These are phyloP conservation scores for Propithecus coquereli DNA, from an alignment of 2,113 vertebrate species.

Conservation along the genomic window DNA sequence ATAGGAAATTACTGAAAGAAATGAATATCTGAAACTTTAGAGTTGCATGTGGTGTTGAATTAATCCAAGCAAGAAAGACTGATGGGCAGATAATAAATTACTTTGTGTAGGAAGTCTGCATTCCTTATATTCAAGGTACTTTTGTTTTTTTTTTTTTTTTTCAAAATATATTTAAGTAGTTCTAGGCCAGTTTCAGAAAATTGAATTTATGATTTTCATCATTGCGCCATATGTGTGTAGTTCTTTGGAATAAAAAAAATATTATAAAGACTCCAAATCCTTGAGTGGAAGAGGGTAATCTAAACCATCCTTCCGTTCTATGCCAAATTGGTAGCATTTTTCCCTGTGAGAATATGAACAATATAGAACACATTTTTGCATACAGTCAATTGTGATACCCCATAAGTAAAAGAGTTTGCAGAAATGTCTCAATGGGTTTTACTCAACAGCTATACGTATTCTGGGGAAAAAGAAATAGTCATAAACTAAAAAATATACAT, in stretches of 20 bases:
- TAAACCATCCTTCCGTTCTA: slow-evolving; percentile 39
- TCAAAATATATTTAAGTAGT: slow-evolving; percentile 30
- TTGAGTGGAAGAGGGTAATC: slow-evolving; percentile 2
- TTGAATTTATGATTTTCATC: slow-evolving; percentile 53
- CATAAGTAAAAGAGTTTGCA: slow-evolving; percentile 23
- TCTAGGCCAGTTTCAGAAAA: slow-evolving; percentile 58
- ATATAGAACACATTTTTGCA: neutral
- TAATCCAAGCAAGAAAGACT: slow-evolving; percentile 48
- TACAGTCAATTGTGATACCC: neutral
- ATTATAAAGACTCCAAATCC: slow-evolving; percentile 1
- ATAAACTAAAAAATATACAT: slow-evolving; percentile 51
- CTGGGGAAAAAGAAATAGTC: slow-evolving; percentile 27
- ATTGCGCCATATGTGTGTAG: neutral
- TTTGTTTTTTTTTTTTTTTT: neutral
- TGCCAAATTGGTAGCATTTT: slow-evolving; percentile 31
- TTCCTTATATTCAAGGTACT: neutral
- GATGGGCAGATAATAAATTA: slow-evolving; percentile 52
- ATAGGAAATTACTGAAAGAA: slow-evolving; percentile 74
- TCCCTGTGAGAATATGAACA: neutral
- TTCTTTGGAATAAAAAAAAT: slow-evolving; percentile 57
- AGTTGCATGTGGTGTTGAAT: slow-evolving; percentile 48
- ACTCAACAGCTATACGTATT: slow-evolving; percentile 30
- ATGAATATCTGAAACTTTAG: slow-evolving; percentile 66
- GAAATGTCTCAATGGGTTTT: neutral
- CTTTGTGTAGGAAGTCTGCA: slow-evolving; percentile 48